Evolutionary conservation across 2,113 vertebrate species (phyloP), one percentile per base, ranked within the genome.

Genomic region (Triplophysa tibetana): DNA sequence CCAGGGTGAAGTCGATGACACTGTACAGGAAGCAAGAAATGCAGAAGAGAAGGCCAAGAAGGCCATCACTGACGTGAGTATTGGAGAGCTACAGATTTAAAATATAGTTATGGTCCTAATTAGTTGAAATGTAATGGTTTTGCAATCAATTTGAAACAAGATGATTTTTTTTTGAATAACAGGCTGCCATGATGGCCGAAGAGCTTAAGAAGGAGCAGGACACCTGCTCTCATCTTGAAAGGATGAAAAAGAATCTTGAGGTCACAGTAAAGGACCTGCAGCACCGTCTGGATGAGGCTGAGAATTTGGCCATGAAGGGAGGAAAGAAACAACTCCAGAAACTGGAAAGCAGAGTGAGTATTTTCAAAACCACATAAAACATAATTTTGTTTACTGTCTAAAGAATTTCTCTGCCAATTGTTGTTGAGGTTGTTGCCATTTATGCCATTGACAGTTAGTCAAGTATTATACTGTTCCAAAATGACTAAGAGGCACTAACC

Each of bases 241-340:
- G 95, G 61, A 98, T 98, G 96, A 98, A 96, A 93, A 98, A 97
- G 93, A 98, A 98, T 93, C 91, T 95, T 93, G 96, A 97, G 85
- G 77, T 92, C 64, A 92, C 92, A 16, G 92, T 93, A 70, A 93
- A 93, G 80, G 91, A 92, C 78, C 90, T 93, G 85, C 90, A 92
- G 80, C 95, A 97, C 74, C 94, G 95, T 19, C 92, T 98, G 21
- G 96, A 98, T 83, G 96, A 97, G 19, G 95, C 95, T 48, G 96
- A 97, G 85, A 95, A 94, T 83, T 84, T 95, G 90, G 94, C 94
- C 29, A 89, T 96, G 88, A 94, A 94, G 85, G 94, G 94, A 0
- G 95, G 94, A 77, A 95, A 95, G 93, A 95, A 96, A 88, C 94
- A 94, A 86, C 87, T 94, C 83, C 94, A 94, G 91, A 96, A 95